These are phyloP conservation scores for Sialia sialis DNA, from an alignment of 2,113 vertebrate species.

Conservation along the genomic window DNA sequence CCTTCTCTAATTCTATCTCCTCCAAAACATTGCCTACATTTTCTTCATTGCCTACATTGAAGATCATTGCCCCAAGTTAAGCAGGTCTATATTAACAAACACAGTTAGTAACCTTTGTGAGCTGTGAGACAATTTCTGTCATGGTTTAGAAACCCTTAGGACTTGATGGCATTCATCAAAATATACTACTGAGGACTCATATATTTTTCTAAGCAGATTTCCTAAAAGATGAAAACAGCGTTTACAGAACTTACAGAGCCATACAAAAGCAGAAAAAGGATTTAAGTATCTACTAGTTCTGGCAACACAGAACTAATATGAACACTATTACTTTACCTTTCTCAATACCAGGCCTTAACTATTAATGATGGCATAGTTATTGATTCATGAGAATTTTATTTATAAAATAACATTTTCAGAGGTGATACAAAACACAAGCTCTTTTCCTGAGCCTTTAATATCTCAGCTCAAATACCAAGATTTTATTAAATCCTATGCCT, in stretches of 20 bases:
- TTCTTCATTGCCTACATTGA: neutral
- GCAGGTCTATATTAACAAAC: neutral
- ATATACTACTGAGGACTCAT: neutral
- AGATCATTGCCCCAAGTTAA: neutral
- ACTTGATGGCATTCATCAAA: neutral
- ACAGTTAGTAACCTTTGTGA: neutral
- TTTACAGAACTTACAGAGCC: neutral
- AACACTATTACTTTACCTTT: neutral
- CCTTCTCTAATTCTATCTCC: neutral
- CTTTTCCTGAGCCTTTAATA: neutral
- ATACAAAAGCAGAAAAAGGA: constrained; percentile 4
- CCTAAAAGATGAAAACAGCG: neutral
- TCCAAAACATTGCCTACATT: neutral
- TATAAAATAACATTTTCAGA: neutral
- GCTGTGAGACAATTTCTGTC: neutral
- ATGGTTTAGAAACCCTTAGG: neutral
- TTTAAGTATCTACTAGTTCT: constrained; percentile 15
- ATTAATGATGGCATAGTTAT: neutral
- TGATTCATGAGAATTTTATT: neutral
- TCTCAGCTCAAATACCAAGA: neutral
- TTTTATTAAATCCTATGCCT: neutral
- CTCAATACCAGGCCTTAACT: neutral
- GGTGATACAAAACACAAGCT: neutral
- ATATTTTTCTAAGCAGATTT: neutral
- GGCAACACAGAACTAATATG: neutral